A percentile compares a stretch with the other conserved stretches of the same genome.
Conservation (phyloP, 2,888 invertebrate species). For the Listrodromus nycthemerus region DNA sequence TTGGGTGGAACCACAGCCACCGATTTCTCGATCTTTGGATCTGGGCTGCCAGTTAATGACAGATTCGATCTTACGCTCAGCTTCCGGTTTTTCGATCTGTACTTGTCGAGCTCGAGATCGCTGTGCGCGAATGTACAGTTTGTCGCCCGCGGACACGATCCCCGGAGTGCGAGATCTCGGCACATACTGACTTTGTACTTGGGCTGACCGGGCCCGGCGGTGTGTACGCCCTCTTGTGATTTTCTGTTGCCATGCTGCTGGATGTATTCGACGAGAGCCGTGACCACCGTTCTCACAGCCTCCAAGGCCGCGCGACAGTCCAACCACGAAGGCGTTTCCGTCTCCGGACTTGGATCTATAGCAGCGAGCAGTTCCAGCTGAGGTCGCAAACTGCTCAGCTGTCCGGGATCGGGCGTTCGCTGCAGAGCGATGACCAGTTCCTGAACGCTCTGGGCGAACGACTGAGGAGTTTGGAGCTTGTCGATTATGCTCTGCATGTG, state of each 20-base stretch:
- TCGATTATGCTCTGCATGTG: constrained; percentile 98
- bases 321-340: constrained; percentile 87
- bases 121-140: constrained; percentile 97
- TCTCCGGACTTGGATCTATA: constrained; percentile 93
- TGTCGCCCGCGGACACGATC: constrained; percentile 93
- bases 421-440: constrained; percentile 96
- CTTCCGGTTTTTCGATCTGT: constrained; percentile 89
- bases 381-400: constrained; percentile 90
- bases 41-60: constrained; percentile 74
- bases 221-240: constrained; percentile 86
- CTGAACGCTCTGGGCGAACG: constrained; percentile 95
- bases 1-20: constrained; percentile 72
- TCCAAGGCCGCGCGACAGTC: constrained; percentile 89
- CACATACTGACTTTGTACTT: constrained; percentile 97
- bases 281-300: constrained; percentile 90
- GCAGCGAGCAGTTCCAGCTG: constrained; percentile 94
- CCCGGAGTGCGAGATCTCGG: constrained; percentile 91
- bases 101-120: constrained; percentile 95
- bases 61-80: constrained; percentile 81
- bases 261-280: constrained; percentile 91
- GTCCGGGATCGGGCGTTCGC: constrained; percentile 93
- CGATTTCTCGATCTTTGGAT: constrained; percentile 78
- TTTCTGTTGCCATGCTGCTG: constrained; percentile 90
- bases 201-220: constrained; percentile 86
- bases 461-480: constrained; percentile 96